These are phyloP conservation scores for Pemphredon lugubris DNA, from an alignment of 2,888 invertebrate species.

Conservation along the genomic window DNA sequence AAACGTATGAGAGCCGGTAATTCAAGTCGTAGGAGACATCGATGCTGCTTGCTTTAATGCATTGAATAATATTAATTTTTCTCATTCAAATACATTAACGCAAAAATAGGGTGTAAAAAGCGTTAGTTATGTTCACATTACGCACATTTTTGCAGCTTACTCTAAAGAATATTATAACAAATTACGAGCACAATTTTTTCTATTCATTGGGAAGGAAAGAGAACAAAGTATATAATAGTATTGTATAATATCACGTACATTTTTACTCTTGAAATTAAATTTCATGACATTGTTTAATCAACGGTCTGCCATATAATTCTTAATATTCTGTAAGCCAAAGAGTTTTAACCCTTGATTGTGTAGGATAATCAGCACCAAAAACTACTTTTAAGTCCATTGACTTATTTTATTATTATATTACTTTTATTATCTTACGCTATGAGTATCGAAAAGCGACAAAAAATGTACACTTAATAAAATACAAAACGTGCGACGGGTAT, in stretches of 20 bases:
- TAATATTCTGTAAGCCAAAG: conserved; percentile 57
- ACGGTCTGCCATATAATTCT: conserved; percentile 61
- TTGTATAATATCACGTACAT: conserved; percentile 69
- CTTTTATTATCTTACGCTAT: conserved; percentile 7
- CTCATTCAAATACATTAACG: conserved; percentile 66
- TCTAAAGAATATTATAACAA: conserved; percentile 67
- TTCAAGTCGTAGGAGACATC: conserved; percentile 76
- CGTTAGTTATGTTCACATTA: conserved; percentile 75
- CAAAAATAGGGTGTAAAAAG: conserved; percentile 75
- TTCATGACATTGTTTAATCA: conserved; percentile 56
- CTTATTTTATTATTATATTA: conserved; percentile 20
- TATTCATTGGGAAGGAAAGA: conserved; percentile 58
- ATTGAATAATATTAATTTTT: conserved; percentile 55
- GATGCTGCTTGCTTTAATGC: conserved; percentile 78
- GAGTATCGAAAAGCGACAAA: background rate
- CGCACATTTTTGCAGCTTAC: conserved; percentile 76
- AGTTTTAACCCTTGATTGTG: conserved; percentile 66
- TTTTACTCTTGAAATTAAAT: conserved; percentile 66
- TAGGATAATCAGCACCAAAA: conserved; percentile 41
- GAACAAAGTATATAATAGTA: conserved; percentile 65
- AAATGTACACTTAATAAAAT: too few relatives aligned
- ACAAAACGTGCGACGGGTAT: too few relatives aligned
- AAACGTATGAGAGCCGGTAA: conserved; percentile 80
- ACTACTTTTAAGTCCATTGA: conserved; percentile 16
- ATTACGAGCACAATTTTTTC: conserved; percentile 72